Evolutionary conservation across 2,113 vertebrate species (phyloP).

Genomic region (Saguinus midas): DNA sequence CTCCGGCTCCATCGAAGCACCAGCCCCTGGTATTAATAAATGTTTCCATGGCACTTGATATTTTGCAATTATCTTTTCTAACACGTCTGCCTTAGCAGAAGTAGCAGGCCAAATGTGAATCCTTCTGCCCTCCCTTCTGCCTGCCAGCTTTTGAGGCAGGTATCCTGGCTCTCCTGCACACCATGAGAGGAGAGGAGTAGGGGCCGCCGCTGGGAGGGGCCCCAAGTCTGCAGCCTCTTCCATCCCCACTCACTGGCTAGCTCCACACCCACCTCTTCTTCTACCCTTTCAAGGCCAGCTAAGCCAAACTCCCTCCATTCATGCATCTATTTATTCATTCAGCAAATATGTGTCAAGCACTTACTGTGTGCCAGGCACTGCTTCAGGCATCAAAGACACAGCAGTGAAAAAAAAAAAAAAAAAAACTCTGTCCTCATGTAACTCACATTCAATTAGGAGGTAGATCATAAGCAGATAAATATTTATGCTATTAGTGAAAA

Average conservation of each 20-base stretch:
- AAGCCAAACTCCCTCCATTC: not conserved
- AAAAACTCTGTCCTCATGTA: not conserved
- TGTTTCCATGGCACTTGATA: constrained; percentile 71
- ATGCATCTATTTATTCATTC: not conserved
- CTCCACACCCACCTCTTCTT: not conserved
- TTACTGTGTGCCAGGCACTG: not conserved
- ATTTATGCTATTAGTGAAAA: constrained; percentile 9
- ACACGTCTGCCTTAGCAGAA: constrained; percentile 33
- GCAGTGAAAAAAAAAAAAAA: not conserved
- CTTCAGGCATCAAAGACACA: not conserved
- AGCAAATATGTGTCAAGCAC: not conserved
- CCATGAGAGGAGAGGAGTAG: not conserved
- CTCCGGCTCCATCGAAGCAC: not conserved
- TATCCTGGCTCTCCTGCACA: accelerated
- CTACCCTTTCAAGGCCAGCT: not conserved
- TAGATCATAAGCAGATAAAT: not conserved
- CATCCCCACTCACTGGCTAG: accelerated
- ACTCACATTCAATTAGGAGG: not conserved
- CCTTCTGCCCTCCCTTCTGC: not conserved
- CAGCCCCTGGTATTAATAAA: constrained; percentile 47
- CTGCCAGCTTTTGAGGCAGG: not conserved
- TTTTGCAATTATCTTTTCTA: constrained; percentile 58
- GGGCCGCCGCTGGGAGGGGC: accelerated
- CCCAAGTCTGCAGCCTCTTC: not conserved
- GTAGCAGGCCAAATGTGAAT: not conserved